Conservation (phyloP, 2,113 vertebrate genomes). For the Melanocharis versteri region DNA sequence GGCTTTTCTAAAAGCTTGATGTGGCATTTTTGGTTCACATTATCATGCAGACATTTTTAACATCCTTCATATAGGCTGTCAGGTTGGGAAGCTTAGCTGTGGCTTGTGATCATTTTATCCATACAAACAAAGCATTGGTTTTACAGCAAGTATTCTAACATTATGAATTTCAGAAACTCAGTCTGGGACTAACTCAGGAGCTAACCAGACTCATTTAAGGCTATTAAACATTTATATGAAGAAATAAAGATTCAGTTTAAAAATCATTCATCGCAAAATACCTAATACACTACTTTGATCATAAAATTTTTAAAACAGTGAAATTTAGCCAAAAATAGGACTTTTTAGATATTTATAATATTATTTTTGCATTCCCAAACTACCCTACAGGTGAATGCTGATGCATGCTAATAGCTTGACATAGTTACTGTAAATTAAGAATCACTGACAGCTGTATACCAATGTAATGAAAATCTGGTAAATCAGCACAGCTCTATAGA, state of each 20-base stretch:
- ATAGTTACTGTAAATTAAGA: not conserved
- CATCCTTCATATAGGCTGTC: not conserved
- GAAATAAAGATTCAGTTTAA: not conserved
- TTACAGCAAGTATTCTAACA: not conserved
- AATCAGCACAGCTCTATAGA: not conserved
- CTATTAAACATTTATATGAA: not conserved
- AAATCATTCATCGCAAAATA: not conserved
- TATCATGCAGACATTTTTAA: conserved; percentile 12
- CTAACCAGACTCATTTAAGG: not conserved
- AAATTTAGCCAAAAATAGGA: not conserved
- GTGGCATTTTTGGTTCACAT: not conserved
- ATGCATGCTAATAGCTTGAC: not conserved
- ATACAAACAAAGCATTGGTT: conserved; percentile 18
- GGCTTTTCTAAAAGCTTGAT: not conserved
- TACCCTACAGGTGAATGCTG: not conserved
- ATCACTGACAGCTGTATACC: not conserved
- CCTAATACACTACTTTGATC: not conserved
- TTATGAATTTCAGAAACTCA: conserved; percentile 1
- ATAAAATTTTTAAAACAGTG: not conserved
- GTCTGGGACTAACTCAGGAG: not conserved
- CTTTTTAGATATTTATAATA: not conserved
- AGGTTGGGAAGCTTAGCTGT: not conserved
- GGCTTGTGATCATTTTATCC: conserved; percentile 21
- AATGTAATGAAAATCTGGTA: not conserved
- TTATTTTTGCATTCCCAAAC: not conserved